Evolutionary conservation across 2,113 vertebrate species (phyloP).

Genomic region (Siphamia tubifer): DNA sequence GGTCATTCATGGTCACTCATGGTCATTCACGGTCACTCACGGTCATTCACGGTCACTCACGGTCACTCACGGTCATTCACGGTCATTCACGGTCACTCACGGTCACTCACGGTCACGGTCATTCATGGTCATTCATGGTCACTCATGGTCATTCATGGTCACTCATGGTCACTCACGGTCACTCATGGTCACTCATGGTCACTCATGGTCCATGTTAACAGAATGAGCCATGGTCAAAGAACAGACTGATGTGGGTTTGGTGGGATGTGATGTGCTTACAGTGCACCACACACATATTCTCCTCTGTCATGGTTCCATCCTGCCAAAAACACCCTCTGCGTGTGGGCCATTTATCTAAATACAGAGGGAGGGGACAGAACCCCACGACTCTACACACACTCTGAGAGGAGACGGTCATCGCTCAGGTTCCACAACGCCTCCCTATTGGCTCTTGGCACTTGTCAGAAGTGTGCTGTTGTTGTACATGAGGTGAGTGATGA

Average conservation of each 20-base stretch:
- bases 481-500: slow-evolving; percentile 34
- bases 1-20: too few species aligned
- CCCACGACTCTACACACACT: neutral
- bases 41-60: too few species aligned
- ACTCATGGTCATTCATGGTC: too few species aligned
- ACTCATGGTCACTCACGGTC: too few species aligned
- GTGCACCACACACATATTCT: slow-evolving; percentile 23
- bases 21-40: too few species aligned
- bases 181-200: too few species aligned
- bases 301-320: slow-evolving; percentile 4
- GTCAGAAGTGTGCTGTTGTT: neutral
- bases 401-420: slow-evolving; percentile 3
- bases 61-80: too few species aligned
- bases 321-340: slow-evolving; percentile 29
- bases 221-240: slow-evolving; percentile 55
- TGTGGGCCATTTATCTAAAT: slow-evolving; percentile 48
- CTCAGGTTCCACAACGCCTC: slow-evolving; percentile 16
- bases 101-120: slow-evolving; percentile 39
- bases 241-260: slow-evolving; percentile 25
- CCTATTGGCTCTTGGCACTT: slow-evolving; percentile 19
- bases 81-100: too few species aligned
- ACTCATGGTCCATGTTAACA: slow-evolving; percentile 37
- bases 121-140: too few species aligned
- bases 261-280: slow-evolving; percentile 55
- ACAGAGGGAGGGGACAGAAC: neutral